A percentile compares a stretch with the other conserved stretches of the same genome.
phyloP scores from a whole-genome alignment of 2,797 vertebrate species.

The Sphenopsis melanotis region DNA sequence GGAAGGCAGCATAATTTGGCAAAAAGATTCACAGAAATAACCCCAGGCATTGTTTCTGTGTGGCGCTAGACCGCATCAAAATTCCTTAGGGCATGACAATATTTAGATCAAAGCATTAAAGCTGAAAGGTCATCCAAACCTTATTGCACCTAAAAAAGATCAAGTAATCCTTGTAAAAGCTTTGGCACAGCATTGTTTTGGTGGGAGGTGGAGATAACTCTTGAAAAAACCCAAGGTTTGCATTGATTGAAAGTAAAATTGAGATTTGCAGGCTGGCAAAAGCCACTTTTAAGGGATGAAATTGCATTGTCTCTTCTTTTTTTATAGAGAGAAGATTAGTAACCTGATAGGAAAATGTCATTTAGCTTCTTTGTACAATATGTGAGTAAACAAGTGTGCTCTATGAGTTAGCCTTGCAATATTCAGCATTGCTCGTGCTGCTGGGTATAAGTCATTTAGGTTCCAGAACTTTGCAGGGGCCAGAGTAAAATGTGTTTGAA shows the following conservation, averaged over 20 bases:
- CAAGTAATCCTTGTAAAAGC: neutral
- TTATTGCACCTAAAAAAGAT: neutral
- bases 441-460: neutral
- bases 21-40: neutral
- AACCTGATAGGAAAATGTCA: neutral
- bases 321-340: neutral
- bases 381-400: neutral
- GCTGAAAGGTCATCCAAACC: slow-evolving; percentile 2
- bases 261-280: neutral
- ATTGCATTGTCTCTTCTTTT: neutral
- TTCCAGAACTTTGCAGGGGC: rapidly evolving
- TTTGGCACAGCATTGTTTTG: neutral
- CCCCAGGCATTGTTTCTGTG: neutral
- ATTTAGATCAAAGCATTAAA: slow-evolving; percentile 26
- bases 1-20: neutral
- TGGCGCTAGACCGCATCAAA: neutral
- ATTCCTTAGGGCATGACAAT: neutral
- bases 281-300: neutral
- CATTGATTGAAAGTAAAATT: neutral
- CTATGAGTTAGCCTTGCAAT: neutral
- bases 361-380: neutral
- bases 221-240: neutral
- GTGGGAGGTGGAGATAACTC: neutral
- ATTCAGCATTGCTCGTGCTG: neutral
- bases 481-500: neutral